These are phyloP conservation scores for Anisognathus igniventris DNA, from an alignment of 2,797 vertebrate species.

Conservation along the genomic window DNA sequence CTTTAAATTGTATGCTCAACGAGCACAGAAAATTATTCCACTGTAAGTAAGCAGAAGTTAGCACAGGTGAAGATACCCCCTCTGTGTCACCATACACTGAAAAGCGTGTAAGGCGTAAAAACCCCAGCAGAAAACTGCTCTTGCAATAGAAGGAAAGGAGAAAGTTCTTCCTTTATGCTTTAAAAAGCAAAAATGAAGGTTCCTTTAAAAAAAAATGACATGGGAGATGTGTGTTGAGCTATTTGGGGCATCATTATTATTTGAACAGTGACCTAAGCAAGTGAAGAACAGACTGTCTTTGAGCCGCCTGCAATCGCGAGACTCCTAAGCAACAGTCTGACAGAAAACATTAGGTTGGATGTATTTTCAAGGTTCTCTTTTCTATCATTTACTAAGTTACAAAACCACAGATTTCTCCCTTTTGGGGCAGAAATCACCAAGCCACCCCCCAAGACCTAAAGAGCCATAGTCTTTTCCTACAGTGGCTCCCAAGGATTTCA, in stretches of 20 bases:
- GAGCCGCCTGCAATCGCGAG: not conserved
- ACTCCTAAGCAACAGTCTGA: not conserved
- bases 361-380: not conserved
- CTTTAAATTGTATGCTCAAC: not conserved
- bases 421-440: not conserved
- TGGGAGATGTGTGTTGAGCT: slow-evolving; percentile 16
- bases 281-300: slow-evolving; percentile 1
- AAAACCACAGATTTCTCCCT: not conserved
- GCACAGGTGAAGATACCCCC: not conserved
- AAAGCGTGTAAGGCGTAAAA: not conserved
- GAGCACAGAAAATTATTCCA: not conserved
- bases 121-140: not conserved
- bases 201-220: not conserved
- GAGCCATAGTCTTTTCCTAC: not conserved
- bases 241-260: slow-evolving; percentile 56
- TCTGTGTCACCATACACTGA: not conserved
- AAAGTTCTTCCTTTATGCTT: not conserved
- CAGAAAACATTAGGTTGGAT: not conserved
- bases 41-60: not conserved
- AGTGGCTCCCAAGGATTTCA: not conserved
- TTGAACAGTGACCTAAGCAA: slow-evolving; percentile 38
- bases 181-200: not conserved
- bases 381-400: not conserved
- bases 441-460: not conserved
- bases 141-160: not conserved